Base-by-base conservation (phyloP, 2,888 invertebrate genomes). In the Leucophenga montana region DNA sequence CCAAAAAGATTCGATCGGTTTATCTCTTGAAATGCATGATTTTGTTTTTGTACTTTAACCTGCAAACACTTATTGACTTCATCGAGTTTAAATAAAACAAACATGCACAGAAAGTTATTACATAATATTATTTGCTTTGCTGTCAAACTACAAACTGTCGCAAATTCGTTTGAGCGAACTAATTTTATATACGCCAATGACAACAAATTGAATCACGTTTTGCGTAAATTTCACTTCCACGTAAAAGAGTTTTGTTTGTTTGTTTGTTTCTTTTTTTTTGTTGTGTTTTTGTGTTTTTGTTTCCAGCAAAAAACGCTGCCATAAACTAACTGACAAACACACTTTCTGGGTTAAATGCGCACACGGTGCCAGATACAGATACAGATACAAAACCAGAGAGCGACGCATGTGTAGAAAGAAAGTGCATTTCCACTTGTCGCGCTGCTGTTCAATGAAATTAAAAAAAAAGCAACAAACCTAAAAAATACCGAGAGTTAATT, bases 341-440 rank as follows among this genome's bases (percentile, higher is more conserved):
- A 50, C 44, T 66, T 56, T 56, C 56, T 56, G 66, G 66, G 54
- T 66, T 53, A 48, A 67, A 46, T 53, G 48, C 67, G 48, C 44
- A 67, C 57, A 61, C 39, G 27, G 16, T 67, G 54, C 18, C 66
- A n/a, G n/a, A n/a, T n/a, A n/a, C 14, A 46, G 6, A 33, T 53
- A 46, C 27, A 48, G 64, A 14, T 65, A 14, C 22, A 14, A 61
- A 33, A 64, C 46, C 61, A n/a, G 14, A 22, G 18, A 18, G 5
- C 61, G 44, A 27, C 31, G 18, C 48, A 48, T 59, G 46, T 14
- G 64, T 57, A 61, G 50, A 61, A 59, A 69, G 70, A 70, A 70
- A 70, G 70, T 70, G 70, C 70, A 70, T 70, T 70, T 70, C 67
- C 67, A 70, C 67, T 27, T 66, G 70, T 61, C 59, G 20, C 44